Base-by-base conservation (phyloP, 1,140 invertebrate genomes). In the Bombus affinis region DNA sequence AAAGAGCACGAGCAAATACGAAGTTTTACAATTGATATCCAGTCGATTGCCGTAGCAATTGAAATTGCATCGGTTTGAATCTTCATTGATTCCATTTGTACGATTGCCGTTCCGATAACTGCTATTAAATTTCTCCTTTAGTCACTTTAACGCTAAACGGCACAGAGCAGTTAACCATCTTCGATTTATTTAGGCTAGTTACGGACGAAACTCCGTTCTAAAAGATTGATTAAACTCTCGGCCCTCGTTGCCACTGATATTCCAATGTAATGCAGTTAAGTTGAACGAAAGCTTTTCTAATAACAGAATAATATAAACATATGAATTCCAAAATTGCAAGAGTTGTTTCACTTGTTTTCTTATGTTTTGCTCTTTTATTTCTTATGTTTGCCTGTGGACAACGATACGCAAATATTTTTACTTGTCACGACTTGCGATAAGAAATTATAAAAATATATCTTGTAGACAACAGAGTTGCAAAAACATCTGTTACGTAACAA, bases 21-120 rank as follows among this genome's bases (percentile, higher is more conserved):
- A 57, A 76, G 25, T 37, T 39, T 53, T 76, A 39, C 59, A 37
- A 76, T 76, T 76, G 74, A 37, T 59, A 76, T 62, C 62, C 74
- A 39, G 39, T 57, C 74, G 35, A 62, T 76, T 32, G 35, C 18
- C 57, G n/a, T 47, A 28, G 42, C 35, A 39, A 59, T 39, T 57
- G 47, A 37, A 39, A 76, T 76, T 59, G 32, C 73, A 35, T 74
- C 32, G 10, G 6, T 42, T 74, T 4, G 42, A 47, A 53, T 53
- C 42, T 44, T 73, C n/a, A 73, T 44, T 73, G 71, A 47, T 73
- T 35, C 42, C n/a, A 35, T 53, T 53, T 35, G 44, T 32, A 35
- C 42, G 32, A 53, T 53, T 44, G 44, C 73, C 35, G 25, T 53
- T 13, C 42, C 73, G 73, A 35, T 53, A 74, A 15, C 44, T 32